phyloP scores from a whole-genome alignment of 2,888 invertebrate genomes.

The Mesorhabditis belari region DNA sequence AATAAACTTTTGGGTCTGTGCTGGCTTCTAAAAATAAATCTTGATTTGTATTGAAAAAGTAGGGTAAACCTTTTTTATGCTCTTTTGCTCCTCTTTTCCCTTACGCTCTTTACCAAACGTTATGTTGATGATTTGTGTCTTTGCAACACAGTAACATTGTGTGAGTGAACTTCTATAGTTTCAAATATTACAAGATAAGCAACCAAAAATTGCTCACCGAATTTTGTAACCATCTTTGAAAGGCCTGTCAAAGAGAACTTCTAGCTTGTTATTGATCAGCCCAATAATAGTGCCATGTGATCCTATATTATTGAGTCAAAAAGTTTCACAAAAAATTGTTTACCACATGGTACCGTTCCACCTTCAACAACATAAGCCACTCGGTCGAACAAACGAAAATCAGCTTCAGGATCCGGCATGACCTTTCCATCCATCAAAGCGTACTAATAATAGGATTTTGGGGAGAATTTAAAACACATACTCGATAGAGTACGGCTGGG shows the following conservation, averaged over 20 bases:
- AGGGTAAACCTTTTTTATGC: background rate
- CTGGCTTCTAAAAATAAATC: too few species aligned
- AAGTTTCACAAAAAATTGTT: background rate
- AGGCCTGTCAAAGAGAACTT: slow-evolving; percentile 73
- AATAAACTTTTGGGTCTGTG: too few species aligned
- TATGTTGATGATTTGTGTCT: background rate
- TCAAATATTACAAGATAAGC: background rate
- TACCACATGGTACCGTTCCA: background rate
- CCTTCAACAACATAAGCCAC: slow-evolving; percentile 61
- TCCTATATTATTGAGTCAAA: background rate
- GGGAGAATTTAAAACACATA: slow-evolving; percentile 1
- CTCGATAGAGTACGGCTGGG: slow-evolving; percentile 7
- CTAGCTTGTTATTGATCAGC: slow-evolving; percentile 58
- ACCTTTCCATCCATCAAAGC: slow-evolving; percentile 35
- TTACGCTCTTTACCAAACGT: background rate
- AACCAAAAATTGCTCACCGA: slow-evolving; percentile 51
- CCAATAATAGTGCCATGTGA: slow-evolving; percentile 72
- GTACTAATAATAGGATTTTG: slow-evolving; percentile 13
- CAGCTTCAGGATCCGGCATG: slow-evolving; percentile 67
- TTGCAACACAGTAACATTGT: background rate
- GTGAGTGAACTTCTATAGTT: background rate
- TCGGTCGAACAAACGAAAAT: slow-evolving; percentile 72
- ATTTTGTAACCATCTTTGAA: slow-evolving; percentile 66
- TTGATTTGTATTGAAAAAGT: too few species aligned
- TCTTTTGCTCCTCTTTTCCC: background rate